Evolutionary conservation across 2,113 vertebrate species (phyloP), one percentile per base, ranked within the genome.

Genomic region (Cairina moschata): DNA sequence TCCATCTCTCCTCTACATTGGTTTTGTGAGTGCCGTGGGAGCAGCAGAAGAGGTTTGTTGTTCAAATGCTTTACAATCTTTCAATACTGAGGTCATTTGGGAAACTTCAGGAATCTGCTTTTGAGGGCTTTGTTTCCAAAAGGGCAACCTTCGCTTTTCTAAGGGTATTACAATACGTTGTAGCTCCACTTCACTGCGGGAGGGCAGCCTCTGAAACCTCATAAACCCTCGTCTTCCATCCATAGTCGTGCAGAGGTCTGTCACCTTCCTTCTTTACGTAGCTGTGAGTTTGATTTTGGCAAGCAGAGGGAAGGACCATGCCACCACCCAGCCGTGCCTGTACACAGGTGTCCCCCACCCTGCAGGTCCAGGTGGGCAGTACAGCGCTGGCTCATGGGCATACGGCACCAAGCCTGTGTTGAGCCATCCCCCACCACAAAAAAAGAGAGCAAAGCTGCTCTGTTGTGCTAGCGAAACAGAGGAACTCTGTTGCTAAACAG

Each of bases 1-100:
- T 50, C 36, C 4, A 0, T 56, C 46, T 55, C 36, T 23, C 0
- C 0, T 38, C 68, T 73, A 9, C 40, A 15, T 48, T 4, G 0
- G 6, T 8, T 38, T 72, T 62, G 50, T 67, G 55, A 21, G 16
- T 48, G 32, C 46, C 32, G 0, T 22, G 28, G 1, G 44, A 91
- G 79, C 50, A 59, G 52, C 83, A 67, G 67, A 59, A 90, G 74
- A 86, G 46, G 18, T 74, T 67, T 29, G 73, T 73, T 73, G 17
- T 77, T 83, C 32, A 58, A 48, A 40, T 67, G 46, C 40, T 90
- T 86, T 77, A 20, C 59, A 66, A 1, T 48, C 44, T 40, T 81
- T 74, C 52, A 16, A 21, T 23, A 10, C 0, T 16, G 46, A 71
- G 74, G 46, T 21, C 28, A 13, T 20, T 52, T 85, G 15, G 2